These are phyloP conservation scores for Helarctos malayanus DNA, from an alignment of 2,797 vertebrate species.

Conservation along the genomic window DNA sequence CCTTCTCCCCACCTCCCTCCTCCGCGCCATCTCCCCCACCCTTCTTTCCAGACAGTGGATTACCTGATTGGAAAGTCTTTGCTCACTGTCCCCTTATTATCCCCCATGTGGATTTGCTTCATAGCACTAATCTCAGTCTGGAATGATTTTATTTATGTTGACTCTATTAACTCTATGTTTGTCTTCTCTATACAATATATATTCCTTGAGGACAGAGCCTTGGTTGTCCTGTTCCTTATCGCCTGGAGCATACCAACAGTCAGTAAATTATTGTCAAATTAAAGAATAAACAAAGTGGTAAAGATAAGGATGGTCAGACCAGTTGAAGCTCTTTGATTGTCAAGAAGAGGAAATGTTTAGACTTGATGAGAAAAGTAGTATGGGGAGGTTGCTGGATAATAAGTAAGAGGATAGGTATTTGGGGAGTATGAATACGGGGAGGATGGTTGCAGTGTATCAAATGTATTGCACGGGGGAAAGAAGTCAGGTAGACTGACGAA, in stretches of 20 bases:
- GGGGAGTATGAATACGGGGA: neutral
- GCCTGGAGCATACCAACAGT: neutral
- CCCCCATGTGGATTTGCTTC: neutral
- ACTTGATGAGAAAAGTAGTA: conserved; percentile 35
- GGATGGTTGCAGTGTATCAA: too few relatives aligned
- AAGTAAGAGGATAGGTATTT: neutral
- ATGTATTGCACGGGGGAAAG: neutral
- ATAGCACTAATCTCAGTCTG: neutral
- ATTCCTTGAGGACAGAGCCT: neutral
- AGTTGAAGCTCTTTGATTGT: neutral
- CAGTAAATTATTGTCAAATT: conserved; percentile 46
- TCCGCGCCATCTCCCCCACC: too few relatives aligned
- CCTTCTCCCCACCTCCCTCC: too few relatives aligned
- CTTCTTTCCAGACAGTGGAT: neutral
- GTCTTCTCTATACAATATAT: neutral
- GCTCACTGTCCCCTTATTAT: neutral
- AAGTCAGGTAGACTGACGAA: neutral
- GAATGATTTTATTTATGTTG: neutral
- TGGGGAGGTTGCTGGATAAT: neutral
- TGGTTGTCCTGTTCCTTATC: neutral
- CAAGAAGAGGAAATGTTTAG: neutral
- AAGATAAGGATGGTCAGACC: neutral
- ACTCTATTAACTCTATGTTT: neutral
- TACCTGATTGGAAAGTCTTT: neutral
- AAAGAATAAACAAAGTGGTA: conserved; percentile 7